phyloP scores from a whole-genome alignment of 2,888 invertebrate species.

The Acheta domesticus region DNA sequence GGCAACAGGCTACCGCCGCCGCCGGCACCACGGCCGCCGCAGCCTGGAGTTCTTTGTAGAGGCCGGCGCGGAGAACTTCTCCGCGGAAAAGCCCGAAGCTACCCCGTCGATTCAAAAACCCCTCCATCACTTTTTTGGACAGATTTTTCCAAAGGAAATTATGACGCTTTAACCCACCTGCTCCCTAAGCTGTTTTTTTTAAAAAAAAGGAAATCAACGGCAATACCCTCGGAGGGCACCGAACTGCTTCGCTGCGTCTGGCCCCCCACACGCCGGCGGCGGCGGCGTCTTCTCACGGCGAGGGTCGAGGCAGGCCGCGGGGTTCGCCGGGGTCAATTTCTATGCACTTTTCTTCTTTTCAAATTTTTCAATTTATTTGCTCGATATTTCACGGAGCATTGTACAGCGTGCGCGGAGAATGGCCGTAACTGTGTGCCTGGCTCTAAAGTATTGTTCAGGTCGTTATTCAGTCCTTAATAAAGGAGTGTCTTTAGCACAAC shows the following conservation, averaged over 20 bases:
- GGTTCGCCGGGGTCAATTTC: neutral
- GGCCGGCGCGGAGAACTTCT: too few relatives aligned
- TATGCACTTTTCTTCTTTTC: neutral
- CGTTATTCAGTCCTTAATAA: too few relatives aligned
- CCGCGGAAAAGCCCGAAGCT: neutral
- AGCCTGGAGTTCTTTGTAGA: too few relatives aligned
- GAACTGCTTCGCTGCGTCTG: too few relatives aligned
- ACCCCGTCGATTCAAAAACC: conserved; percentile 3
- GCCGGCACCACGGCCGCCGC: neutral
- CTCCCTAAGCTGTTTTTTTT: neutral
- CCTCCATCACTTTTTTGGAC: conserved; percentile 7
- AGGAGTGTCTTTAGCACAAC: too few relatives aligned
- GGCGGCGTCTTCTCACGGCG: neutral
- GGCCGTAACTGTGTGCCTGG: too few relatives aligned
- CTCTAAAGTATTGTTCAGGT: too few relatives aligned
- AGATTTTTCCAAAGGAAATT: conserved; percentile 6
- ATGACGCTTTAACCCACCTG: conserved; percentile 8
- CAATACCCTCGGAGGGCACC: neutral
- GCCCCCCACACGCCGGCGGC: too few relatives aligned
- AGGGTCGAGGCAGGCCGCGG: neutral
- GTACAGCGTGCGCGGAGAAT: too few relatives aligned
- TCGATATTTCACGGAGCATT: neutral
- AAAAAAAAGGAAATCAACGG: conserved; percentile 8
- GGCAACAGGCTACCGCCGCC: neutral
- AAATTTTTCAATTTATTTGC: neutral